phyloP scores from a whole-genome alignment of 2,888 invertebrate genomes.

The Phortica okadai region DNA sequence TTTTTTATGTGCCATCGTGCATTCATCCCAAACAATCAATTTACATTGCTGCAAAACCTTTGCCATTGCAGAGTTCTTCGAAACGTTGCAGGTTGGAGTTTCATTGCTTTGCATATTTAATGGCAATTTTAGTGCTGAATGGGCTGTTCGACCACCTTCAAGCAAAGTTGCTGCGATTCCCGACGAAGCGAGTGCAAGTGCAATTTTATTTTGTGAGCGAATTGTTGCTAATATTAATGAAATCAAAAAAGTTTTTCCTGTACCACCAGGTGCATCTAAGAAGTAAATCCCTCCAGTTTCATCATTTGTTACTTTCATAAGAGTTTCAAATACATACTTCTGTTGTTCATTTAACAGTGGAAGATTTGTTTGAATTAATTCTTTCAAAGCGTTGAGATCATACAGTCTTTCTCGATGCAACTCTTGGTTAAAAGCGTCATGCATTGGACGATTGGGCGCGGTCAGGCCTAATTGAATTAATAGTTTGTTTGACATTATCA shows the following conservation, averaged over 20 bases:
- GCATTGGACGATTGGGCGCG: conserved; percentile 40
- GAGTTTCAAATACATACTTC: conserved; percentile 31
- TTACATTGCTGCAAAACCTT: neutral
- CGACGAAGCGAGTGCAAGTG: too few relatives aligned
- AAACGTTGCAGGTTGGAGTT: too few relatives aligned
- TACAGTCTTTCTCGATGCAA: conserved; percentile 50
- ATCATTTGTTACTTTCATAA: too few relatives aligned
- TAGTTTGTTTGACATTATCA: conserved; percentile 40
- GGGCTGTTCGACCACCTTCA: too few relatives aligned
- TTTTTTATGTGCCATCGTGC: conserved; percentile 5
- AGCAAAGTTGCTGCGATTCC: too few relatives aligned
- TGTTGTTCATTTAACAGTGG: conserved; percentile 31
- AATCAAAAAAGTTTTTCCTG: too few relatives aligned
- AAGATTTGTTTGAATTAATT: conserved; percentile 36
- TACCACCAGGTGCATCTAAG: too few relatives aligned
- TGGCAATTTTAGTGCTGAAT: too few relatives aligned
- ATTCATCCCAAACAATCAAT: conserved; percentile 7
- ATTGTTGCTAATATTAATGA: too few relatives aligned
- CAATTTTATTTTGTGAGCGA: too few relatives aligned
- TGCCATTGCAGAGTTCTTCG: neutral
- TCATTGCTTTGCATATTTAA: too few relatives aligned
- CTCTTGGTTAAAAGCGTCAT: conserved; percentile 47
- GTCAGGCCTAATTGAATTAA: conserved; percentile 49
- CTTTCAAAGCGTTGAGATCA: conserved; percentile 42
- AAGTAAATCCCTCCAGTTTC: too few relatives aligned